Evolutionary conservation across 2,797 vertebrate genomes (phyloP), one percentile per base, ranked within the genome.

Genomic region (Sebastes goodei): DNA sequence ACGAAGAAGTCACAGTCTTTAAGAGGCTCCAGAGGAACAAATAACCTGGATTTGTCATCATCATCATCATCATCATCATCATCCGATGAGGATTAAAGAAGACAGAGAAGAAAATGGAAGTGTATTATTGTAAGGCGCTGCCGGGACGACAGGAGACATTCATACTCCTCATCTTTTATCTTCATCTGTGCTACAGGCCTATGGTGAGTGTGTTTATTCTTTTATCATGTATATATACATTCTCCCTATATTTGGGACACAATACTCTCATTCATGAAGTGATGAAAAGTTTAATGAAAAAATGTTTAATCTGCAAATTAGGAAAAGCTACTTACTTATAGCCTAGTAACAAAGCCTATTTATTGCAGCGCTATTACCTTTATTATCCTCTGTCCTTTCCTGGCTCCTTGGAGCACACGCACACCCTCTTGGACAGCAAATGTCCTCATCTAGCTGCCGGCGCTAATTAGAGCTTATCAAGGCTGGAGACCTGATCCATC

Each of bases 171-270:
- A 76, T 93, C 67, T 17, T 92, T 11, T 90, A 71, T 57, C 80
- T 93, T 15, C 86, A 88, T 78, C 80, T 93, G 64, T 92, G 89
- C 53, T 29, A 23, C 65, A 62, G 72, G n/a, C 87, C 86, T 1
- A 63, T 53, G 81, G 93, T 94, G 71, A 88, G 93, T 91, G 93
- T 91, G 52, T 9, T n/a, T 63, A 10, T 55, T 71, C n/a, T 33
- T 77, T 63, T 3, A 23, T 57, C 6, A 29, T 74, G 29, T 12
- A 30, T 35, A 11, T 12, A 30, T 35, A 11, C 14, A 55, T 35
- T 15, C 2, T 14, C 20, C 1, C 21, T 15, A 25, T 15, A 25
- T 63, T 5, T 42, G 59, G 10, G 63, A 2, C 6, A 17, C 68
- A 46, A 53, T 5, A 12, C 17, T 46, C 2, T 17, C 27, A 67